A percentile compares a stretch with the other conserved stretches of the same genome.
phyloP scores from a whole-genome alignment of 2,888 invertebrate genomes.

The Prosopocoilus inquinatus region DNA sequence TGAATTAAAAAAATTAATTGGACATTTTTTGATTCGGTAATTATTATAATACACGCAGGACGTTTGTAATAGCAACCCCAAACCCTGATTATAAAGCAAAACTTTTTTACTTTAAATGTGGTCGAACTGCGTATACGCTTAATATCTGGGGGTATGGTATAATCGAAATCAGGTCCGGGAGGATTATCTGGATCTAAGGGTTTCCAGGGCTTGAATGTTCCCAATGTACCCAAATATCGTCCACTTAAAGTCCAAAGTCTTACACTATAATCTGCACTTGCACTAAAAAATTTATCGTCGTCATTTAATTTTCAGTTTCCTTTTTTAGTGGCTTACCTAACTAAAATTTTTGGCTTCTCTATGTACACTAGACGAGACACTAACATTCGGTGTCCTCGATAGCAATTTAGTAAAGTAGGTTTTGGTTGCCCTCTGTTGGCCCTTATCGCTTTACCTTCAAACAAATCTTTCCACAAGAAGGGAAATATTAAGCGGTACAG shows the following conservation, averaged over 20 bases:
- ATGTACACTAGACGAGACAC: conserved; percentile 68
- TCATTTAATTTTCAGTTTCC: neutral
- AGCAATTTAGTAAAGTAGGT: conserved; percentile 68
- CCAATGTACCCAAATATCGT: conserved; percentile 67
- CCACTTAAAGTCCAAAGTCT: conserved; percentile 75
- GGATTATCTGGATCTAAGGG: conserved; percentile 49
- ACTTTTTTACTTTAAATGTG: conserved; percentile 63
- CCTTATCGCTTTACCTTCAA: conserved; percentile 68
- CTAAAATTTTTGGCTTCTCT: conserved; percentile 62
- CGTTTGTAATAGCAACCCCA: neutral
- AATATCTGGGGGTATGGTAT: conserved; percentile 71
- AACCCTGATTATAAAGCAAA: neutral
- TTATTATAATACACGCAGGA: neutral
- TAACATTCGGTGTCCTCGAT: conserved; percentile 68
- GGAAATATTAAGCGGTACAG: conserved; percentile 66
- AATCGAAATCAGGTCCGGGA: conserved; percentile 50
- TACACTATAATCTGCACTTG: conserved; percentile 59
- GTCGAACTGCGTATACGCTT: conserved; percentile 71
- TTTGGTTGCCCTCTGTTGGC: conserved; percentile 59
- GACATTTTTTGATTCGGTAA: too few species aligned
- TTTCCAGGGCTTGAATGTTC: conserved; percentile 66
- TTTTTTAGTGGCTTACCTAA: conserved; percentile 55
- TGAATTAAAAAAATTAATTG: too few species aligned
- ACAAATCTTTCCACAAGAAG: conserved; percentile 67
- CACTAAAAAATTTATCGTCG: conserved; percentile 27